Percentiles rank a stretch among this genome's conserved stretches.
These are phyloP conservation scores for Plebejus anna DNA, from an alignment of 2,888 invertebrate species.

Conservation along the genomic window DNA sequence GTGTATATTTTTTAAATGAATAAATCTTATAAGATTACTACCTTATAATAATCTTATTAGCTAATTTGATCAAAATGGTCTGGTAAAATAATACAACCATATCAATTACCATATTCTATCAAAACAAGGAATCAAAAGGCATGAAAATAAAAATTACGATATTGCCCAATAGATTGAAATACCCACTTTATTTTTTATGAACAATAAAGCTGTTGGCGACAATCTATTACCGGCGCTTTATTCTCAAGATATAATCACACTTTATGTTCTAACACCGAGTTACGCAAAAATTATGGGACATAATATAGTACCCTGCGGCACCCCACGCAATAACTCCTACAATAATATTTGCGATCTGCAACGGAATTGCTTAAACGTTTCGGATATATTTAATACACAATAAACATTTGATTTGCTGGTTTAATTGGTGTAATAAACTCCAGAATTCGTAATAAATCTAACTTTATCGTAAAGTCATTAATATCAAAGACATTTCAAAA, in stretches of 20 bases:
- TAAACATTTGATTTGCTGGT: slow-evolving; percentile 30
- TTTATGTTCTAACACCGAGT: slow-evolving; percentile 78
- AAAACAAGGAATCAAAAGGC: background rate
- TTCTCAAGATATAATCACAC: slow-evolving; percentile 73
- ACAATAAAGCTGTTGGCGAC: slow-evolving; percentile 64
- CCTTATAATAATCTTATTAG: no score
- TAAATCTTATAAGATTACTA: background rate
- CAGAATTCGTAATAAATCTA: background rate
- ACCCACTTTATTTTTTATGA: slow-evolving; percentile 35
- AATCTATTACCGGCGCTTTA: slow-evolving; percentile 69
- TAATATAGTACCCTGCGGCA: slow-evolving; percentile 64
- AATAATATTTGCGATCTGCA: slow-evolving; percentile 70
- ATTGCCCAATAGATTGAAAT: slow-evolving; percentile 8
- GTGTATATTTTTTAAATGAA: background rate
- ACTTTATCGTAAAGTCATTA: background rate
- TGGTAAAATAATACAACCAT: background rate
- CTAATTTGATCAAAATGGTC: no score
- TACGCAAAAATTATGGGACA: slow-evolving; percentile 75
- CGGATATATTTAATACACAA: slow-evolving; percentile 36
- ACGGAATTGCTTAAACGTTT: slow-evolving; percentile 56
- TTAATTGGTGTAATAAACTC: background rate
- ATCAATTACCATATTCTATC: background rate
- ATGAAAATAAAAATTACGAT: background rate
- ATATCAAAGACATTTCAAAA: background rate
- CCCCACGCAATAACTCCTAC: slow-evolving; percentile 70